A percentile compares a stretch with the other conserved stretches of the same genome.
Conservation (phyloP, 2,888 invertebrate species). For the Auanema freiburgensis region DNA sequence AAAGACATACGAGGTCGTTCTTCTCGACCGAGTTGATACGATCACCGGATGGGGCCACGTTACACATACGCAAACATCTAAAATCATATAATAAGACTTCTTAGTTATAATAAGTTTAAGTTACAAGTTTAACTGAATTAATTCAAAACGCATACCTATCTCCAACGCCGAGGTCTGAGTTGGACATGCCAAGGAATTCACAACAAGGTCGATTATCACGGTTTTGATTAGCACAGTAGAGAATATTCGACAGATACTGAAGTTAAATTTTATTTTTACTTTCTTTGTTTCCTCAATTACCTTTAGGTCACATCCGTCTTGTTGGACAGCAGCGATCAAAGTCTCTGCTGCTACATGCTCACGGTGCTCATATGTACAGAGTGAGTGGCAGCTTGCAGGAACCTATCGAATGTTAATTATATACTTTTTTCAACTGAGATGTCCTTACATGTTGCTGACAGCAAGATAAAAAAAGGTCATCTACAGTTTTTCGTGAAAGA, state of each 20-base stretch:
- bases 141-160: constrained; percentile 37
- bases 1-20: constrained; percentile 57
- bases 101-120: no score
- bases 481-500: constrained; percentile 51
- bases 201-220: constrained; percentile 61
- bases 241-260: constrained; percentile 47
- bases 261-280: constrained; percentile 8
- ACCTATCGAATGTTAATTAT: constrained; percentile 28
- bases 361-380: constrained; percentile 61
- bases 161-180: constrained; percentile 54
- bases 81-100: constrained; percentile 6
- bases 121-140: no score
- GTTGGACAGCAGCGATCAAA: constrained; percentile 53
- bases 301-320: constrained; percentile 45
- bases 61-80: constrained; percentile 60
- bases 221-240: constrained; percentile 62
- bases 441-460: constrained; percentile 54
- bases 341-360: constrained; percentile 59
- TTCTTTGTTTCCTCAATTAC: constrained; percentile 10
- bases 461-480: constrained; percentile 59
- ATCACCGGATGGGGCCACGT: constrained; percentile 49
- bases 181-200: constrained; percentile 53
- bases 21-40: constrained; percentile 52
- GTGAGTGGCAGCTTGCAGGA: constrained; percentile 56
- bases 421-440: neutral